phyloP scores from a whole-genome alignment of 2,888 invertebrate species.

The Volucella zonaria region DNA sequence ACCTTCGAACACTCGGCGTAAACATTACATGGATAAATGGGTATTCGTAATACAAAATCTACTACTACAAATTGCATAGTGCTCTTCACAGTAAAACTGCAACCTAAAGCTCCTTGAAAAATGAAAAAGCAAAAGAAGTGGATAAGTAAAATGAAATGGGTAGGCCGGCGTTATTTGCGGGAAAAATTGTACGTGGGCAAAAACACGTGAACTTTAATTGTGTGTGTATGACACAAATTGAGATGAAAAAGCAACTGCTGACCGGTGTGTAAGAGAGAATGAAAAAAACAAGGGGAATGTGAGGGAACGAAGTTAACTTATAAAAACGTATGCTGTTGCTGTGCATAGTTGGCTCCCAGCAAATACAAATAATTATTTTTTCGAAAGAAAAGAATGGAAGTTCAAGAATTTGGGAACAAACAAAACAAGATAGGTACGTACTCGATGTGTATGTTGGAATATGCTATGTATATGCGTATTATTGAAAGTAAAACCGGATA shows the following conservation, averaged over 20 bases:
- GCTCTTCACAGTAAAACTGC: neutral
- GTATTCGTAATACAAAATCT: too few species aligned
- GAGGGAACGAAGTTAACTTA: neutral
- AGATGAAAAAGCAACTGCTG: neutral
- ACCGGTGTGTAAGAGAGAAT: constrained; percentile 24
- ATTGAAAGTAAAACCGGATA: too few species aligned
- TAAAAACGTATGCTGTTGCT: neutral
- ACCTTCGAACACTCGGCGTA: too few species aligned
- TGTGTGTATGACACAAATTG: neutral
- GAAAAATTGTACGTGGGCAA: constrained; percentile 2
- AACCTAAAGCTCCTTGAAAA: neutral
- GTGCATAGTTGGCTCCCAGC: too few species aligned
- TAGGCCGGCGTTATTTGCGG: neutral
- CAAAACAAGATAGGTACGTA: too few species aligned
- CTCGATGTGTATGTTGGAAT: too few species aligned
- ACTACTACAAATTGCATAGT: too few species aligned
- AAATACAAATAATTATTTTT: too few species aligned
- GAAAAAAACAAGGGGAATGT: neutral
- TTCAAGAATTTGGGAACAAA: too few species aligned
- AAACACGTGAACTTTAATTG: constrained; percentile 33
- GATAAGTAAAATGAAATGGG: neutral
- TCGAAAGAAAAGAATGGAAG: too few species aligned
- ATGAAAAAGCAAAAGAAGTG: neutral
- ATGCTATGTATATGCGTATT: too few species aligned
- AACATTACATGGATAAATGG: too few species aligned